Evolutionary conservation across 1,140 invertebrate genomes (phyloP).

Genomic region (Bemisia tabaci): DNA sequence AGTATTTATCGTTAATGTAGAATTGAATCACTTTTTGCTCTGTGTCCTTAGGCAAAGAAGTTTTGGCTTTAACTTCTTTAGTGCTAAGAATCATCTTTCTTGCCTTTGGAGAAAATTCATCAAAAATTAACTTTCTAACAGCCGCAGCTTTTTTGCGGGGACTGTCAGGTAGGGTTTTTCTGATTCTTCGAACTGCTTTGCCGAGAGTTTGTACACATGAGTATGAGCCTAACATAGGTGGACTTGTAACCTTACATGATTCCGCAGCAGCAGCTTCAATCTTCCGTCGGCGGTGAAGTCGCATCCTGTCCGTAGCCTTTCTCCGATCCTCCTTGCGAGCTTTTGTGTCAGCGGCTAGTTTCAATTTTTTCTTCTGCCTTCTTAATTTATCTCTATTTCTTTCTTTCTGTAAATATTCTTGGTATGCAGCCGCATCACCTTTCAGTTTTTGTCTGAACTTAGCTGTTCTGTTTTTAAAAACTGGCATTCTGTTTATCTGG

Average conservation of each 20-base stretch:
- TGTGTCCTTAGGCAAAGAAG: background rate
- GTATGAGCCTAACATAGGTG: background rate
- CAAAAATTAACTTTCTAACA: background rate
- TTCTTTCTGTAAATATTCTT: background rate
- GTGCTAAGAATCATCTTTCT: too few relatives aligned
- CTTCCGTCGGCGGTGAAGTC: background rate
- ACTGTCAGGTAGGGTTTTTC: background rate
- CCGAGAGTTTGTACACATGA: background rate
- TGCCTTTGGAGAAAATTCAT: too few relatives aligned
- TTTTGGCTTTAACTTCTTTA: background rate
- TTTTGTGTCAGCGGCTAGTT: background rate
- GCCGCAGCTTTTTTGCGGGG: background rate
- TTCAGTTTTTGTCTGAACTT: background rate
- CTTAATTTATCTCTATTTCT: background rate
- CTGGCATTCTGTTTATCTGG: background rate
- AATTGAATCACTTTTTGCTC: background rate
- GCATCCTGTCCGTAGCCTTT: background rate
- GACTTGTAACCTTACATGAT: background rate
- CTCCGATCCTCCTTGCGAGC: background rate
- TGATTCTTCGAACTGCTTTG: background rate
- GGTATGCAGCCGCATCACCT: background rate
- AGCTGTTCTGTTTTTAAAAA: background rate
- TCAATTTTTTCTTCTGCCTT: background rate
- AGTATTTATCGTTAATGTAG: background rate
- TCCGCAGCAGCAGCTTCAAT: background rate